Conservation (phyloP, 2,797 vertebrate genomes). For the Xiphorhynchus erythropygius region DNA sequence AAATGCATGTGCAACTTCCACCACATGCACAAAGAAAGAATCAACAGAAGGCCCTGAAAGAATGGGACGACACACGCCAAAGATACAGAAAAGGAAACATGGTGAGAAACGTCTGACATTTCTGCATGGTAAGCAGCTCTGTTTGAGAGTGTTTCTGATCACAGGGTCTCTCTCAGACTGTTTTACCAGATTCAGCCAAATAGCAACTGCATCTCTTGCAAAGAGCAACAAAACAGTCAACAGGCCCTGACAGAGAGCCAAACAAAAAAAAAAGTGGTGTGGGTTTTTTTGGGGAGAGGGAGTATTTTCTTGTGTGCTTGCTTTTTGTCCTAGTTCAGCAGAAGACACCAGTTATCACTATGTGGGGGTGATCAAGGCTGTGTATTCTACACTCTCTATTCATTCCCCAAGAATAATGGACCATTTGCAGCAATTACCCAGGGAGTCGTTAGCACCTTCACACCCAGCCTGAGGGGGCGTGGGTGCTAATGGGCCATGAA, state of each 20-base stretch:
- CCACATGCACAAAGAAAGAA: background rate
- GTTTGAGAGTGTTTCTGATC: background rate
- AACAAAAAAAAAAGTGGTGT: background rate
- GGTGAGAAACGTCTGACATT: background rate
- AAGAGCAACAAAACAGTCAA: background rate
- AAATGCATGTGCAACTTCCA: background rate
- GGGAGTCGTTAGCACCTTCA: no score
- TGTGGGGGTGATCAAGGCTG: no score
- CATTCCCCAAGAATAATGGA: no score
- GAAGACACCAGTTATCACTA: no score
- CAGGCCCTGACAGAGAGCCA: background rate
- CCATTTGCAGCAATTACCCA: no score
- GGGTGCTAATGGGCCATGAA: no score
- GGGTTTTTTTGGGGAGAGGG: no score
- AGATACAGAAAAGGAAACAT: background rate
- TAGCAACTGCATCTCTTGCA: background rate
- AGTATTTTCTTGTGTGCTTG: background rate
- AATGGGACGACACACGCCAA: background rate
- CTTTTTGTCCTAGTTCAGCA: no score
- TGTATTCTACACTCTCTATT: no score
- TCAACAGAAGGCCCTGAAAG: background rate
- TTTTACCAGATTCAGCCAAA: background rate
- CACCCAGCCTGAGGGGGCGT: no score
- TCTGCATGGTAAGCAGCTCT: background rate
- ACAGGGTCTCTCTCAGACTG: background rate